A percentile compares a stretch with the other conserved stretches of the same genome.
These are phyloP conservation scores for Stichodactyla helianthus DNA, from an alignment of 64 coral and sea anemone genomes.

Conservation along the genomic window DNA sequence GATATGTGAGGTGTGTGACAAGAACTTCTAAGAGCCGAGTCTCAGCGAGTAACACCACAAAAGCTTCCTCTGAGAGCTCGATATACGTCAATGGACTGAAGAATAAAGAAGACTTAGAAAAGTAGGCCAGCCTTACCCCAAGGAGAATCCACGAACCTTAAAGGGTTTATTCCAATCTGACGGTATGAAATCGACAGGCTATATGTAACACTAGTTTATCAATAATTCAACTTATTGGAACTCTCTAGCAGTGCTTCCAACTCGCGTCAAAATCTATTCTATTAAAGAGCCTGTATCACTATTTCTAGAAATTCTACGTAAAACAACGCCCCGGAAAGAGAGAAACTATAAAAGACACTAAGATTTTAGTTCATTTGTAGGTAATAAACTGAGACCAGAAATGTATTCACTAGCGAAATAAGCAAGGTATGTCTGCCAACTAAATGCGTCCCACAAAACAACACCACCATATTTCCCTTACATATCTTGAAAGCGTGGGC, in stretches of 20 bases:
- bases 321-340: conserved; percentile 24
- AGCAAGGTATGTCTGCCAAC: neutral
- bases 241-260: conserved; percentile 9
- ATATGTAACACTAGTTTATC: conserved; percentile 24
- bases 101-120: neutral
- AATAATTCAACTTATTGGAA: conserved; percentile 21
- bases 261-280: conserved; percentile 7
- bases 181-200: conserved; percentile 1
- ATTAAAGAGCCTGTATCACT: conserved; percentile 6
- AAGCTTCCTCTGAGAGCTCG: neutral
- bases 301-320: neutral
- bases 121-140: neutral
- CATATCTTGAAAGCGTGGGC: conserved; percentile 21
- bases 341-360: neutral
- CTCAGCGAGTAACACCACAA: neutral
- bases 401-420: conserved; percentile 7
- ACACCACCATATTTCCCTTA: neutral
- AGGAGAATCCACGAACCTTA: neutral
- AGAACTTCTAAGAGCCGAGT: conserved; percentile 7
- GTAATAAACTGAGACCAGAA: neutral
- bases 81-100: neutral
- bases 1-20: conserved; percentile 13
- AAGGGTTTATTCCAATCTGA: neutral
- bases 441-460: neutral
- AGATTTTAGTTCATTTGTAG: neutral